Evolutionary conservation across 2,888 invertebrate genomes (phyloP).

Genomic region (Ellobium chinense): DNA sequence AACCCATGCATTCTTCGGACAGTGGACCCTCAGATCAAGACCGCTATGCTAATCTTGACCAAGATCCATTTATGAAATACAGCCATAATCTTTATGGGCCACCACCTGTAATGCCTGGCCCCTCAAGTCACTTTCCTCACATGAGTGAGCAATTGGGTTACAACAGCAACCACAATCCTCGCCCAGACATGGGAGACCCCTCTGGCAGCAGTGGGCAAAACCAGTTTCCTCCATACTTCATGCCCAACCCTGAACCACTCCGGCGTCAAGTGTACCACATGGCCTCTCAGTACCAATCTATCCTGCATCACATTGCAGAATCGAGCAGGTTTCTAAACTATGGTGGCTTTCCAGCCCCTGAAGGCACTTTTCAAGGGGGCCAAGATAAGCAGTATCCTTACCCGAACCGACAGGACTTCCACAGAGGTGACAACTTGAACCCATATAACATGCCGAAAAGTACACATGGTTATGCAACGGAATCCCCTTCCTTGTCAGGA

Average conservation of each 20-base stretch:
- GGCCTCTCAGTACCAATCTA: conserved; percentile 37
- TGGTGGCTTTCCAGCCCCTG: background rate
- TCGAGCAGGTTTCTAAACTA: conserved; percentile 33
- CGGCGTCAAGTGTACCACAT: conserved; percentile 26
- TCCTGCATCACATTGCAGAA: conserved; percentile 30
- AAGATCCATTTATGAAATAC: conserved; percentile 21
- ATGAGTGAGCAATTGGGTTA: background rate
- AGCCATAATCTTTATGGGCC: background rate
- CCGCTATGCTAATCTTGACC: background rate
- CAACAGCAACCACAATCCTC: background rate
- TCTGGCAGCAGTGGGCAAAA: background rate
- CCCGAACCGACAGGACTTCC: conserved; percentile 11
- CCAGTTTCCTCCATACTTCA: conserved; percentile 19
- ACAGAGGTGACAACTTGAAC: background rate
- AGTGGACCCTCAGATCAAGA: background rate
- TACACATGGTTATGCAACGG: background rate
- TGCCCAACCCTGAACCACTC: conserved; percentile 25
- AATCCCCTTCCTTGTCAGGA: background rate
- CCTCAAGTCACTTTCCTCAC: conserved; percentile 1
- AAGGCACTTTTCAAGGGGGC: background rate
- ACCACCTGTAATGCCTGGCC: background rate
- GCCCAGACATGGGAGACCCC: background rate
- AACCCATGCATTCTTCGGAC: background rate
- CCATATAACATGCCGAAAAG: background rate
- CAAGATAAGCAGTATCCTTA: background rate